Evolutionary conservation across 2,888 invertebrate species (phyloP).

Genomic region (Hypolimnas misippus): DNA sequence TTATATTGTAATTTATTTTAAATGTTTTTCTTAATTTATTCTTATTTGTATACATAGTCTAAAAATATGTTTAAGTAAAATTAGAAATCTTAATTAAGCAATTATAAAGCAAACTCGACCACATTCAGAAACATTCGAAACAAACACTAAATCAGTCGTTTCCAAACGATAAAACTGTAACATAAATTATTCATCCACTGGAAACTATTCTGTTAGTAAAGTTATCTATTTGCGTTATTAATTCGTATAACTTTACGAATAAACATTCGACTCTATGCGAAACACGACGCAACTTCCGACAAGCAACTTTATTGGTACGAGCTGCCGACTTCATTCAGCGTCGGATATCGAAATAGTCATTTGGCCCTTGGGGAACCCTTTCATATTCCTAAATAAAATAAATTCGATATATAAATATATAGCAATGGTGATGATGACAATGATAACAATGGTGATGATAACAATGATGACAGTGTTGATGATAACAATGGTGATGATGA

Average conservation of each 20-base stretch:
- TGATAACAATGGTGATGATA: too few relatives aligned
- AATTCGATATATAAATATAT: too few relatives aligned
- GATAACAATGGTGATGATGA: too few relatives aligned
- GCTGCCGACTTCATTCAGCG: not conserved
- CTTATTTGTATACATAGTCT: too few relatives aligned
- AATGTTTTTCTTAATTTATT: too few relatives aligned
- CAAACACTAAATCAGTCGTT: constrained; percentile 37
- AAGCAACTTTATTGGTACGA: constrained; percentile 26
- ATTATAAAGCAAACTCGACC: not conserved
- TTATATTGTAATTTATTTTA: too few relatives aligned
- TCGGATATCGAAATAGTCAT: constrained; percentile 6
- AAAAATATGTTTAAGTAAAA: too few relatives aligned
- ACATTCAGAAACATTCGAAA: constrained; percentile 13
- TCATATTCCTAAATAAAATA: not conserved
- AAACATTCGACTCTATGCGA: constrained; percentile 32
- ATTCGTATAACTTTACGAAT: constrained; percentile 36
- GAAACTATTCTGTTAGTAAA: constrained; percentile 33
- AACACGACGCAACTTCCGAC: constrained; percentile 26
- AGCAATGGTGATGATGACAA: too few relatives aligned
- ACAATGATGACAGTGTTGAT: too few relatives aligned
- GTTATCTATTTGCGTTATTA: constrained; percentile 40
- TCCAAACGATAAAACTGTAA: constrained; percentile 41
- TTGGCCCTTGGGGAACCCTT: not conserved
- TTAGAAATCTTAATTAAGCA: constrained; percentile 1
- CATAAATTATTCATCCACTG: constrained; percentile 40